Base-by-base conservation (phyloP, 2,888 invertebrate genomes). In the Catocala fraxini region DNA sequence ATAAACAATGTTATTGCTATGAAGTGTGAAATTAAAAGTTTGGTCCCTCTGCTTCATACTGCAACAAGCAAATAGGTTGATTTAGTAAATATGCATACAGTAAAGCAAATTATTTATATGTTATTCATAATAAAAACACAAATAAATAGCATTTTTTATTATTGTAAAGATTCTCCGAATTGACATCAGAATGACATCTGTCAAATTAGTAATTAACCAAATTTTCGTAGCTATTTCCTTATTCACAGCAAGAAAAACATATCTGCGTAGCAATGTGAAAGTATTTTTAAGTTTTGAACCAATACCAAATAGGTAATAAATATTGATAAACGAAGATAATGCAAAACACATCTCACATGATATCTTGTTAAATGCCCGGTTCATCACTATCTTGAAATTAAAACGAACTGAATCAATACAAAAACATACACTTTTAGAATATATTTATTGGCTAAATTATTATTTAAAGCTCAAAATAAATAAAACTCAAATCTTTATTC, bases 41-140 rank as follows among this genome's bases (percentile, higher is more conserved):
- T 92, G 91, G 89, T 90, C 91, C 92, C 91, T 80, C 81, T 81
- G 84, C 86, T 85, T 90, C 89, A 90, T 91, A 87, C 92, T 91
- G 86, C 71, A 89, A 91, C 56, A 55, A 64, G 65, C 55, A 73
- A 65, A 75, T 6, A 15, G 43, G 6, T 53, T 33, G 6, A n/a
- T 51, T 57, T 56, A 64, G 49, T 51, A 45, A 62, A 52, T 69
- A 54, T 43, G 58, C 63, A 57, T 11, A 65, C 59, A 70, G 54
- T 65, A 58, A 66, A 49, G 61, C 51, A 70, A 68, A 68, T 70
- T 67, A 67, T 73, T 68, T 70, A 60, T 25, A 71, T 77, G 75
- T 75, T 69, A 73, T 68, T 68, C 71, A 68, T 75, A 77, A 66
- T 71, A 81, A 84, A 82, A 83, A 85, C 82, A 83, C 79, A 84